Base-by-base conservation (phyloP, 2,888 invertebrate genomes). In the Temnothorax rugatulus region DNA sequence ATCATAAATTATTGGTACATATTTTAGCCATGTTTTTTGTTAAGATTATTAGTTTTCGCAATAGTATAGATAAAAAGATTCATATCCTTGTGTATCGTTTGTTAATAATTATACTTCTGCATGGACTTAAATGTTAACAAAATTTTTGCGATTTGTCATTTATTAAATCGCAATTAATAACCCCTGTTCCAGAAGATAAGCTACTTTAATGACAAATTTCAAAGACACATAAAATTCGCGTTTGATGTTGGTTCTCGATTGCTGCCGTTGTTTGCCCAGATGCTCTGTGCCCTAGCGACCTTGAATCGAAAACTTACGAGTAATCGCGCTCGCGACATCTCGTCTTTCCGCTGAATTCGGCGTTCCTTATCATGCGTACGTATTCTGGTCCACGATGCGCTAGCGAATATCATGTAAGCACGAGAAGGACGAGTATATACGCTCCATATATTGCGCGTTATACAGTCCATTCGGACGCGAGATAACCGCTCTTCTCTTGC, bases 361-460 rank as follows among this genome's bases (percentile, higher is more conserved):
- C 86, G 75, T 84, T 88, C 76, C 89, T 91, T 89, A 91, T 89
- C 88, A 85, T 63, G 74, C 61, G 69, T 68, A 74, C 61, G 69
- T 68, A 74, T 83, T 74, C 75, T 50, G 69, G 64, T 64, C 81
- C 81, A 85, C 85, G 88, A 87, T 85, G 88, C 44, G 44, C 86
- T 89, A 84, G 83, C 38, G 84, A 74, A 86, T 68, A 77, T 63
- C 76, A 68, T 63, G 59, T 50, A 54, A 47, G 66, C 71, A 79
- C 68, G 74, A 63, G 34, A 54, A 44, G 76, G 84, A 89, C 87
- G 84, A 87, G 84, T 90, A 86, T 90, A 89, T 47, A 18, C 83
- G 81, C 84, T 85, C 88, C 87, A 90, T 92, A 92, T 91, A 92
- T 91, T 90, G 85, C 89, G 86, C 90, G 91, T 92, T 92, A 92